Conservation (phyloP, 2,888 invertebrate species). For the Falcaria lacertinaria region DNA sequence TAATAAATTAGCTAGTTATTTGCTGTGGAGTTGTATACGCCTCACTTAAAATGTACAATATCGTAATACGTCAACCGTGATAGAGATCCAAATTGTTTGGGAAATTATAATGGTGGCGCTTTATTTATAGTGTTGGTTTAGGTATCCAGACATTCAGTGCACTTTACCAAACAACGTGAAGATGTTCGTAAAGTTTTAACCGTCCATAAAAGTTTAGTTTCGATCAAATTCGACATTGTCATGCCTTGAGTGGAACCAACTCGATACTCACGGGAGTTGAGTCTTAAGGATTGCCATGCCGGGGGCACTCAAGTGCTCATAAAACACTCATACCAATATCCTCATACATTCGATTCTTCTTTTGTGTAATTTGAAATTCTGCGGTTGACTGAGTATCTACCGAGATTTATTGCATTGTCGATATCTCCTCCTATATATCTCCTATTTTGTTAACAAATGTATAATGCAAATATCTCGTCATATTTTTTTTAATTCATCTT, state of each 20-base stretch:
- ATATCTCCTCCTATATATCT: conserved; percentile 6
- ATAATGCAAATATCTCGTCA: too few species aligned
- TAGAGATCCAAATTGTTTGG: too few species aligned
- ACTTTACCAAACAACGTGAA: conserved; percentile 16
- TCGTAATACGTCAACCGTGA: too few species aligned
- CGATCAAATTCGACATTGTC: conserved; percentile 64
- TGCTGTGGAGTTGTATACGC: too few species aligned
- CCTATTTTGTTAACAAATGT: background rate
- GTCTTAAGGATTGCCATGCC: conserved; percentile 64
- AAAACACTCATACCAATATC: conserved; percentile 65
- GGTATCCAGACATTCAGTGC: conserved; percentile 1
- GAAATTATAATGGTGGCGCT: background rate
- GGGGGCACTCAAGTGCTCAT: conserved; percentile 68
- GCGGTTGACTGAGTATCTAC: conserved; percentile 26
- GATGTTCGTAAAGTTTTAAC: conserved; percentile 58
- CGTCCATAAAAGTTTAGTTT: conserved; percentile 45
- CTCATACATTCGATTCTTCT: conserved; percentile 47
- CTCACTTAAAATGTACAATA: too few species aligned
- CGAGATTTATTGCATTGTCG: conserved; percentile 14
- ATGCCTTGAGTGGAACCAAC: conserved; percentile 53
- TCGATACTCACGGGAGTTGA: conserved; percentile 43
- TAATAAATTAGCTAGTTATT: too few species aligned
- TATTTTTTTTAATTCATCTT: too few species aligned
- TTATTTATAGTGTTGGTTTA: background rate
- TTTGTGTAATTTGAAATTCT: conserved; percentile 47